A percentile compares a stretch with the other conserved stretches of the same genome.
Conservation (phyloP, 2,888 invertebrate genomes). For the Caenorhabditis sp. region DNA sequence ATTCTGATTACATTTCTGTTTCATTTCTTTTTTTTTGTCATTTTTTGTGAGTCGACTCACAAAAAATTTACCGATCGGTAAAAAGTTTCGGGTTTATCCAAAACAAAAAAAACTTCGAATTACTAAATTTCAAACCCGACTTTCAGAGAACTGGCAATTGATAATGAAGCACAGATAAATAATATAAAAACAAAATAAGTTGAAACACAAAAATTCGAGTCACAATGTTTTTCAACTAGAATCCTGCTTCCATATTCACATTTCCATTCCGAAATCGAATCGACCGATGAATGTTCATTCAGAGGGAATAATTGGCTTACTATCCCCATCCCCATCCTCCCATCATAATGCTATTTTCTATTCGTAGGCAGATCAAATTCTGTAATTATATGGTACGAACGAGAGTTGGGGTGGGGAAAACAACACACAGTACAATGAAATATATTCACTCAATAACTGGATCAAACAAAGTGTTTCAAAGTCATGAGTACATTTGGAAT, state of each 20-base stretch:
- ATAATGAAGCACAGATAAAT: not conserved
- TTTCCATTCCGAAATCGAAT: not conserved
- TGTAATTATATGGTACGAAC: constrained; percentile 15
- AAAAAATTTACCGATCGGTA: too few species aligned
- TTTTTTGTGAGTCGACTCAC: too few species aligned
- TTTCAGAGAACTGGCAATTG: not conserved
- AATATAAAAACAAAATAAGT: not conserved
- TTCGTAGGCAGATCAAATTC: constrained; percentile 11
- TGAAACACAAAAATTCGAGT: not conserved
- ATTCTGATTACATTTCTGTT: constrained; percentile 32
- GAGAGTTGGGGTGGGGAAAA: not conserved
- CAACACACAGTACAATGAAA: not conserved
- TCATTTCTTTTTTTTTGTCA: constrained; percentile 2
- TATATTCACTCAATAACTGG: not conserved
- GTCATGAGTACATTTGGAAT: too few species aligned
- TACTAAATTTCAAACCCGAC: too few species aligned
- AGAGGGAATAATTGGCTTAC: constrained; percentile 43
- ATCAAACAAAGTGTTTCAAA: too few species aligned
- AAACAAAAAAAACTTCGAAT: too few species aligned
- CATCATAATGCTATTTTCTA: constrained; percentile 7
- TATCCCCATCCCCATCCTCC: not conserved
- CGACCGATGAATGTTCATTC: constrained; percentile 16
- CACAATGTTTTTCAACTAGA: not conserved
- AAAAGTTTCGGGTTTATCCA: too few species aligned
- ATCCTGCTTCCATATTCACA: not conserved